Evolutionary conservation across 1,140 invertebrate species (phyloP).

Genomic region (Frieseomelitta varia): DNA sequence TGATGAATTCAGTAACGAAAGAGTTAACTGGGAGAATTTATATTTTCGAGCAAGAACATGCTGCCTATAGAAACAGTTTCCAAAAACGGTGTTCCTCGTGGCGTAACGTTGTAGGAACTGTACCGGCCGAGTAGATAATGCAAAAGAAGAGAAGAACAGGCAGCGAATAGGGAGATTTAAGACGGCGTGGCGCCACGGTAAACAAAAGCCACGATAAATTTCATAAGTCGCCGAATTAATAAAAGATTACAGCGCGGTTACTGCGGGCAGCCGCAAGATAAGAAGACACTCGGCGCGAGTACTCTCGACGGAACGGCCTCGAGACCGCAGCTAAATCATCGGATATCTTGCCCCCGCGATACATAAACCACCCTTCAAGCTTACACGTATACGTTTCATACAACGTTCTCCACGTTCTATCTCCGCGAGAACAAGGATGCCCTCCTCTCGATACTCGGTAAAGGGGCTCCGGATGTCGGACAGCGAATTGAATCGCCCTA

Average conservation of each 20-base stretch:
- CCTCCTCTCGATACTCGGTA: conserved; percentile 26
- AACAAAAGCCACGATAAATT: conserved; percentile 83
- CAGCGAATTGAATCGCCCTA: conserved; percentile 7
- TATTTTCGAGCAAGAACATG: neutral
- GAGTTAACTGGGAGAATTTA: neutral
- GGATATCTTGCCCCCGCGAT: conserved; percentile 81
- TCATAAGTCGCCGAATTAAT: conserved; percentile 82
- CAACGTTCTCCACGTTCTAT: conserved; percentile 51
- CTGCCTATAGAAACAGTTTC: neutral
- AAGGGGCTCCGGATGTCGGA: conserved; percentile 56
- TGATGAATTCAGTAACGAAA: too few relatives aligned
- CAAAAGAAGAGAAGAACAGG: conserved; percentile 63
- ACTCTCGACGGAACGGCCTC: conserved; percentile 67
- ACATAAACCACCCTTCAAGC: conserved; percentile 82
- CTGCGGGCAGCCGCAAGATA: conserved; percentile 76
- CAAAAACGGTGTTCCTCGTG: neutral
- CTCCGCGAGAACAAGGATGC: conserved; percentile 56
- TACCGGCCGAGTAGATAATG: conserved; percentile 68
- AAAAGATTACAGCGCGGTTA: conserved; percentile 82
- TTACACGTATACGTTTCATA: conserved; percentile 73
- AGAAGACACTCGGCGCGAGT: conserved; percentile 71
- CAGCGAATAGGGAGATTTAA: conserved; percentile 76
- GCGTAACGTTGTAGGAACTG: conserved; percentile 10
- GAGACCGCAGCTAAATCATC: conserved; percentile 81
- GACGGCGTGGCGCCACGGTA: conserved; percentile 70